Base-by-base conservation (phyloP, 2,888 invertebrate genomes). In the Drosophila hamatofila region DNA sequence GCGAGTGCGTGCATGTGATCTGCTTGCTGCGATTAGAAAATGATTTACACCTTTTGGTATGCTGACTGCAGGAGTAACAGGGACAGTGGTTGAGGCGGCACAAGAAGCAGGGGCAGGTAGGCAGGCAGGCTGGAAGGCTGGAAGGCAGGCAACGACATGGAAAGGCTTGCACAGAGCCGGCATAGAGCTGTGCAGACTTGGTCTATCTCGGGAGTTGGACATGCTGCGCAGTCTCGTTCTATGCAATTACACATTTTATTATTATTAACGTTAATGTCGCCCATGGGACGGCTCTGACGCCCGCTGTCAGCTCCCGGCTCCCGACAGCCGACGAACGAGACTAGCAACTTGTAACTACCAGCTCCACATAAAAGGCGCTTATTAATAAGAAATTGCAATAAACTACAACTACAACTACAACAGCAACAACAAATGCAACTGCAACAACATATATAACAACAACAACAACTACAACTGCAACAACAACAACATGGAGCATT, bases 261-360 rank as follows among this genome's bases (percentile, higher is more conserved):
- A 84, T 84, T 87, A 82, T 87, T 82, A 84, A 82, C 82, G 88
- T 81, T 87, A 84, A 87, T 81, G 87, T 86, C 87, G 81, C 87
- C 84, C 78, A 64, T 79, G 88, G 88, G 88, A 84, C 54, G 77
- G 62, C 72, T 71, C 77, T 68, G 82, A 76, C 80, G 64, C 85
- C 60, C 44, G 75, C 69, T 58, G 70, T 59, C 70, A 51, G 48
- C 64, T 39, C 39, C 57, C 52, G 65, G 27, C 55, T 44, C 59
- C 59, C 62, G n/a, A 27, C 55, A 33, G 21, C 35, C 51, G 33
- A 63, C 55, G 54, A 54, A 39, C 54, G 54, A 27, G 23, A 8
- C 54, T 8, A 23, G 52, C 51, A 23, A 30, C 55, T 27, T 3
- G 41, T 30, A 23, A 39, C 69, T 56, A 21, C 27, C 35, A 27